phyloP scores from a whole-genome alignment of 2,113 vertebrate genomes.

The Mustela nigripes region DNA sequence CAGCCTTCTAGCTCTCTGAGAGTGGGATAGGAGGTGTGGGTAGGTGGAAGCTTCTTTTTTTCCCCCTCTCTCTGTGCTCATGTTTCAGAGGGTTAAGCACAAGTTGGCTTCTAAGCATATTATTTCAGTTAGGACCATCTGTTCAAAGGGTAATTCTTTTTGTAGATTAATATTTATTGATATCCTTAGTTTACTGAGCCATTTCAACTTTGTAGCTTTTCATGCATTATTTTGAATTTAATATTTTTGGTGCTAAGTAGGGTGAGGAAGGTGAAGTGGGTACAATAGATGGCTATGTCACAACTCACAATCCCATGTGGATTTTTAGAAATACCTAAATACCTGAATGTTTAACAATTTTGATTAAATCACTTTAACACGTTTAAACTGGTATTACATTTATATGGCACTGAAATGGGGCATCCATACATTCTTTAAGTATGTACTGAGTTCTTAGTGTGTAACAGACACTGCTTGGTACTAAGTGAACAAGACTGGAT shows the following conservation, averaged over 20 bases:
- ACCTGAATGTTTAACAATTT: not conserved
- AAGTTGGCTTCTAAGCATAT: not conserved
- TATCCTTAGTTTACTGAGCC: not conserved
- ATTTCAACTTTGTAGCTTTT: not conserved
- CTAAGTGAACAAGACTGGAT: not conserved
- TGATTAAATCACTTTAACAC: not conserved
- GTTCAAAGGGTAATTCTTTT: not conserved
- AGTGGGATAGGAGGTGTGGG: not conserved
- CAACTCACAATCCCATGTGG: not conserved
- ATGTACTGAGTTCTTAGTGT: not conserved
- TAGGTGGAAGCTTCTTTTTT: not conserved
- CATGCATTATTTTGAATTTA: not conserved
- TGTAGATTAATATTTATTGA: not conserved
- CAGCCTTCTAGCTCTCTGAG: not conserved
- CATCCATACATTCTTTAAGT: not conserved
- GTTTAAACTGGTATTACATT: not conserved
- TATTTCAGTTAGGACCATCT: not conserved
- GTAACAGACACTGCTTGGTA: not conserved
- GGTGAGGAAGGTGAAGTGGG: not conserved
- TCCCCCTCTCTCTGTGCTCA: not conserved
- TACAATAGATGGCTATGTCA: not conserved
- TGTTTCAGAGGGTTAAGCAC: not conserved
- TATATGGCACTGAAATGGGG: not conserved
- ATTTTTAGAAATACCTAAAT: constrained; percentile 22
- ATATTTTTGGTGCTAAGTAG: not conserved